These are phyloP conservation scores for Sericinus montela DNA, from an alignment of 2,888 invertebrate species.

Conservation along the genomic window DNA sequence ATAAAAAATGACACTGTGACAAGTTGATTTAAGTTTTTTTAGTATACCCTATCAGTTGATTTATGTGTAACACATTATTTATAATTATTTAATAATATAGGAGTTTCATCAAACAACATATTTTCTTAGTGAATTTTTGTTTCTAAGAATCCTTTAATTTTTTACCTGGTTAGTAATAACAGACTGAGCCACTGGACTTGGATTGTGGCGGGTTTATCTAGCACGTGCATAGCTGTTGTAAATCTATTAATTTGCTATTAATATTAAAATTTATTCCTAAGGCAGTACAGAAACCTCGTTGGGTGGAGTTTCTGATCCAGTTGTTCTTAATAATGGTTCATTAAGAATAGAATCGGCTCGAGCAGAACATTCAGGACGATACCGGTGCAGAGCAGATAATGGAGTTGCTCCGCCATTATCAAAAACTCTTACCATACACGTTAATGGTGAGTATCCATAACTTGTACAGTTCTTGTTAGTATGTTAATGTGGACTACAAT, in stretches of 20 bases:
- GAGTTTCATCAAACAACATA: no score
- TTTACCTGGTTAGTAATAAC: no score
- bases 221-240: no score
- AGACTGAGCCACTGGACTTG: no score
- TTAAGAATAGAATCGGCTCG: slow-evolving; percentile 85
- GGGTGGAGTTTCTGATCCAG: slow-evolving; percentile 68
- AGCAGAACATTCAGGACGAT: slow-evolving; percentile 89
- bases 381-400: slow-evolving; percentile 91
- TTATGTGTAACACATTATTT: no score
- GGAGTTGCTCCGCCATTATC: slow-evolving; percentile 89
- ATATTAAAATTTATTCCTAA: slow-evolving; percentile 32
- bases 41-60: no score
- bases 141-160: no score
- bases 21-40: no score
- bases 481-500: not conserved
- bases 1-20: no score
- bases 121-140: no score
- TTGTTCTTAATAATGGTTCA: slow-evolving; percentile 83
- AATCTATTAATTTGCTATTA: not conserved
- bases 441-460: slow-evolving; percentile 82
- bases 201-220: no score
- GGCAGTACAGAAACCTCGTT: slow-evolving; percentile 65
- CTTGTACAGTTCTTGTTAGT: not conserved
- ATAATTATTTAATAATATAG: no score
- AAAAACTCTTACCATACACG: slow-evolving; percentile 88